These are phyloP conservation scores for Bombus soroeensis DNA, from an alignment of 1,140 invertebrate species.

Conservation along the genomic window DNA sequence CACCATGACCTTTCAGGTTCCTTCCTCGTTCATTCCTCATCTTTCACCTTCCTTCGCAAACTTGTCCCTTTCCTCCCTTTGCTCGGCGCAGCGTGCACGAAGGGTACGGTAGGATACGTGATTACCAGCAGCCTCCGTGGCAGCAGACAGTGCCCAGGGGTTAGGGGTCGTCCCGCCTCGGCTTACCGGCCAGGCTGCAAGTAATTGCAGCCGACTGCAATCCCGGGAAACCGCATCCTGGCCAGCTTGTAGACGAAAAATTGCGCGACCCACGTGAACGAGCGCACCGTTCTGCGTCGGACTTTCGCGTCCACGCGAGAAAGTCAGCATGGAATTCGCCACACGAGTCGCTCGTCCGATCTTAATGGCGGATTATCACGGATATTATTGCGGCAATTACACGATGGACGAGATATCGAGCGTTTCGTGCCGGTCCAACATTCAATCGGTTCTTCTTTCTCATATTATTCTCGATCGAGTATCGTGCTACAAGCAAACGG, in stretches of 20 bases:
- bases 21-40: not conserved
- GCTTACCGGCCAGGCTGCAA: conserved; percentile 74
- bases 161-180: conserved; percentile 77
- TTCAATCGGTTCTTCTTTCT: not conserved
- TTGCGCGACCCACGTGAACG: conserved; percentile 58
- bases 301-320: conserved; percentile 47
- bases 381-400: conserved; percentile 12
- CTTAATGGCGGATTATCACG: not conserved
- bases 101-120: conserved; percentile 75
- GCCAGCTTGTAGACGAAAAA: conserved; percentile 58
- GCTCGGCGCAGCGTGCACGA: conserved; percentile 56
- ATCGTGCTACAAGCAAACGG: no score
- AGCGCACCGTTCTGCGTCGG: conserved; percentile 29
- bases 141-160: conserved; percentile 71
- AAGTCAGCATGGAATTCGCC: conserved; percentile 39
- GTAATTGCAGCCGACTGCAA: conserved; percentile 76
- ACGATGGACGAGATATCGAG: not conserved
- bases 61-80: conserved; percentile 9
- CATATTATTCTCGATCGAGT: not conserved
- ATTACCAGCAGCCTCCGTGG: conserved; percentile 77
- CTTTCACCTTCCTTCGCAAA: conserved; percentile 24
- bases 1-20: not conserved
- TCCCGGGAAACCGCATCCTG: conserved; percentile 74
- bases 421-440: not conserved
- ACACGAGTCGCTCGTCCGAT: no score